A percentile compares a stretch with the other conserved stretches of the same genome.
Conservation (phyloP, 2,113 vertebrate genomes). For the Crotalus horridus region DNA sequence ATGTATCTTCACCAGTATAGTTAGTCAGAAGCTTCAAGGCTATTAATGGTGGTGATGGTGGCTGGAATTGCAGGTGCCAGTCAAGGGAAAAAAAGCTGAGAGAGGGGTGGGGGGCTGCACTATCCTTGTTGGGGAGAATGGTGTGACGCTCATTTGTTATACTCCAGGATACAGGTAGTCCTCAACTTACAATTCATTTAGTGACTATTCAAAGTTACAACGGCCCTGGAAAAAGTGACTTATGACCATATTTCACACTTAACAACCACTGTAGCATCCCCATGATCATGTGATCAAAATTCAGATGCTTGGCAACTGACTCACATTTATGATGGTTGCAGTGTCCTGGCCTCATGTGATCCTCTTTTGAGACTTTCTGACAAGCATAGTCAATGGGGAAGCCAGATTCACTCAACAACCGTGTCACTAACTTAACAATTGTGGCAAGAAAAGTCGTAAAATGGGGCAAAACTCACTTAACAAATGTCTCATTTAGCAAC, state of each 20-base stretch:
- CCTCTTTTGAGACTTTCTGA: not conserved
- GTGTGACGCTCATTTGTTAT: too few species aligned
- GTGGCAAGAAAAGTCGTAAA: not conserved
- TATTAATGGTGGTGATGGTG: not conserved
- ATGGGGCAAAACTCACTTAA: not conserved
- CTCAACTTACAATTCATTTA: not conserved
- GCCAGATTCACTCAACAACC: not conserved
- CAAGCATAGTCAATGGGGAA: not conserved
- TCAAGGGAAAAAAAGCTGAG: too few species aligned
- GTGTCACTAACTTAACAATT: not conserved
- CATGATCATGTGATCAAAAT: not conserved
- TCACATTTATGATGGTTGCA: not conserved
- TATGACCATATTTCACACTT: not conserved
- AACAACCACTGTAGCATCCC: not conserved
- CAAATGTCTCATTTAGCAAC: not conserved
- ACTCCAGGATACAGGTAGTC: not conserved
- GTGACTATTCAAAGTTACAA: not conserved
- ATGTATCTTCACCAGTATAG: not conserved
- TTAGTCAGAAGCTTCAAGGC: not conserved
- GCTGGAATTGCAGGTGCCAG: not conserved
- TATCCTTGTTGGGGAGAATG: not conserved
- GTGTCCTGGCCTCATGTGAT: not conserved
- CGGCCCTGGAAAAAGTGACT: not conserved
- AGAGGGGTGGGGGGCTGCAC: fast-evolving
- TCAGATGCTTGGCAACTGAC: not conserved